A percentile compares a stretch with the other conserved stretches of the same genome.
Conservation (phyloP, 92 coral and sea anemone species). For the Scolanthus callimorphus region DNA sequence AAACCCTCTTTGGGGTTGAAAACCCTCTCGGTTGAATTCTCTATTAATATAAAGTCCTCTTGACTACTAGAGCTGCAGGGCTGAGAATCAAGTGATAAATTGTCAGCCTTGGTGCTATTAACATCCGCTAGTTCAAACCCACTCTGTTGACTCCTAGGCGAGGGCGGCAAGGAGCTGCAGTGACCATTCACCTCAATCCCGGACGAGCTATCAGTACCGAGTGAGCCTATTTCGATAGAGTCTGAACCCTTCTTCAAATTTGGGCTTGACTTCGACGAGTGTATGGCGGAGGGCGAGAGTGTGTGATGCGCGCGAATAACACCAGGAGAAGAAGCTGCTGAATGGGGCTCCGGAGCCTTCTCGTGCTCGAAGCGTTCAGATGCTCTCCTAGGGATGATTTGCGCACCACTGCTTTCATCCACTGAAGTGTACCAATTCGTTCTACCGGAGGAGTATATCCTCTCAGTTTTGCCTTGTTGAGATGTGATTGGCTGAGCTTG, state of each 20-base stretch:
- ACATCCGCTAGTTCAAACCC: slow-evolving; percentile 4
- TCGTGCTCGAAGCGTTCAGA: background rate
- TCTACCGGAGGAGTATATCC: no score
- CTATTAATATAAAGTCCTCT: slow-evolving; percentile 16
- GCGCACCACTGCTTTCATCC: no score
- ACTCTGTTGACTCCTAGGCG: slow-evolving; percentile 26
- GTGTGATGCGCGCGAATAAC: slow-evolving; percentile 16
- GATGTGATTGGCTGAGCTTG: background rate
- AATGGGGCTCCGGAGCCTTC: slow-evolving; percentile 11
- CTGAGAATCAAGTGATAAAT: slow-evolving; percentile 26
- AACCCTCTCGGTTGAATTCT: background rate
- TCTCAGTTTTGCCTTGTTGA: background rate
- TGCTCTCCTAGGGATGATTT: background rate
- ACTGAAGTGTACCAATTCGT: no score
- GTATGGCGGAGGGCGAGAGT: background rate
- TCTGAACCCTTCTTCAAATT: slow-evolving; percentile 22
- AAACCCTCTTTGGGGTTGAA: background rate
- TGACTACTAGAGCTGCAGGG: slow-evolving; percentile 33
- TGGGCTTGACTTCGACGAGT: slow-evolving; percentile 43
- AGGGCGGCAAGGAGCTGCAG: slow-evolving; percentile 45
- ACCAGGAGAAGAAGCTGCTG: slow-evolving; percentile 22
- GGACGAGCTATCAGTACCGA: background rate
- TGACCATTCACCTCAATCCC: slow-evolving; percentile 11
- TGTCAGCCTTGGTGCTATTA: background rate
- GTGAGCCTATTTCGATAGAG: background rate